Evolutionary conservation across 2,113 vertebrate genomes (phyloP), one percentile per base, ranked within the genome.

Genomic region (Arizona elegans): DNA sequence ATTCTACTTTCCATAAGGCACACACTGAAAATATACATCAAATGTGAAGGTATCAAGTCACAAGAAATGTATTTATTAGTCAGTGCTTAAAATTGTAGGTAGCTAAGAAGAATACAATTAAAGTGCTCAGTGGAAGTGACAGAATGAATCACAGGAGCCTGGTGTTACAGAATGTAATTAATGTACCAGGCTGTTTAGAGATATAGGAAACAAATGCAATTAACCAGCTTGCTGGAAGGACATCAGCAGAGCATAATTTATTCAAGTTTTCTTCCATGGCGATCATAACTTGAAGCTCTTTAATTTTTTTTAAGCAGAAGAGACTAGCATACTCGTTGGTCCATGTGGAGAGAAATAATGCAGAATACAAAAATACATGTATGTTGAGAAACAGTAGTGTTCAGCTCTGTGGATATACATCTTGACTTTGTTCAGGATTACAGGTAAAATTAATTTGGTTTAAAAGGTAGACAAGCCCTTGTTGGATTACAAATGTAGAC

Each of bases 161-260:
- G 93, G 96, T 96, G 94, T 97, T 98, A 96, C 95, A 96, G 96
- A 97, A 97, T 95, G 96, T 97, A 97, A 97, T 98, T 97, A 97
- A 97, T 96, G 95, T 96, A 96, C 94, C 88, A 43, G 95, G 93
- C 95, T 97, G 96, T 96, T 97, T 97, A 95, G 97, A 98, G 96
- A 95, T 97, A 92, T 89, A 97, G 90, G 96, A 97, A 97, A 97
- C 97, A 98, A 98, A 98, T 97, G 97, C 97, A 97, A 97, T 98
- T 97, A 98, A 97, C 96, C 93, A 96, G 97, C 96, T 96, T 96
- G 95, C 93, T 96, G 93, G 94, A 97, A 97, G 65, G 56, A 96
- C 94, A 93, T 92, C 90, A 96, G 95, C 90, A 94, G 89, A 94
- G 93, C 91, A 65, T 97, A 93, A 96, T 97, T 95, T 97, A 94